Evolutionary conservation across 2,113 vertebrate species (phyloP).

Genomic region (Dromaius novaehollandiae): DNA sequence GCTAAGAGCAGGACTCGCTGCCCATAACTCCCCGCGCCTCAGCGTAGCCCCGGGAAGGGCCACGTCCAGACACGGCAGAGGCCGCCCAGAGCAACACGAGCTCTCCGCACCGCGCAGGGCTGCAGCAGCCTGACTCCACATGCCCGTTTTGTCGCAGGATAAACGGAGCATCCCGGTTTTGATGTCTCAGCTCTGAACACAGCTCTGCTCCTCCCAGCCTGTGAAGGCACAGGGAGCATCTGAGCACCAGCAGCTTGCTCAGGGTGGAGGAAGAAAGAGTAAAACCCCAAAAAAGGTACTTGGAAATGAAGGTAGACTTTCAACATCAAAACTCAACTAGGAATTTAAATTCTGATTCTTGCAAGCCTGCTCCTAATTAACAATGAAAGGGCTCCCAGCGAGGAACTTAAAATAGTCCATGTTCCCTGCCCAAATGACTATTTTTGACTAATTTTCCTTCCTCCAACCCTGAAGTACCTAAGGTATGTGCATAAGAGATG

Average conservation of each 20-base stretch:
- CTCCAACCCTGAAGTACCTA: background rate
- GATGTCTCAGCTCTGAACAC: background rate
- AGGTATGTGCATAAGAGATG: background rate
- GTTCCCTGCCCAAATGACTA: background rate
- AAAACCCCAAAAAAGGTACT: background rate
- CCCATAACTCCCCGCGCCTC: too few relatives aligned
- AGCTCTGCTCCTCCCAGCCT: background rate
- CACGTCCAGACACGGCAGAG: too few relatives aligned
- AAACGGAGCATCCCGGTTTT: background rate
- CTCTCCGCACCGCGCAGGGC: too few relatives aligned
- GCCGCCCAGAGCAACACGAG: too few relatives aligned
- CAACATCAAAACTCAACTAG: background rate
- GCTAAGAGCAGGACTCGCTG: too few relatives aligned
- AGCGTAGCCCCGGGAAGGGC: too few relatives aligned
- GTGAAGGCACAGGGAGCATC: background rate
- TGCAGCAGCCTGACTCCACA: too few relatives aligned
- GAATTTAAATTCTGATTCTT: background rate
- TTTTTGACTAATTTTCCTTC: background rate
- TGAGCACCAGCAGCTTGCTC: background rate
- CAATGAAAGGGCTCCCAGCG: background rate
- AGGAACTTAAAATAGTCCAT: background rate
- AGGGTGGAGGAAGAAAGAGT: too few relatives aligned
- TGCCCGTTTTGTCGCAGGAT: too few relatives aligned
- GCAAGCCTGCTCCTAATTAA: background rate
- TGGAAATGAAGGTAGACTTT: background rate